These are phyloP conservation scores for Limnephilus auricula DNA, from an alignment of 2,888 invertebrate genomes.

Conservation along the genomic window DNA sequence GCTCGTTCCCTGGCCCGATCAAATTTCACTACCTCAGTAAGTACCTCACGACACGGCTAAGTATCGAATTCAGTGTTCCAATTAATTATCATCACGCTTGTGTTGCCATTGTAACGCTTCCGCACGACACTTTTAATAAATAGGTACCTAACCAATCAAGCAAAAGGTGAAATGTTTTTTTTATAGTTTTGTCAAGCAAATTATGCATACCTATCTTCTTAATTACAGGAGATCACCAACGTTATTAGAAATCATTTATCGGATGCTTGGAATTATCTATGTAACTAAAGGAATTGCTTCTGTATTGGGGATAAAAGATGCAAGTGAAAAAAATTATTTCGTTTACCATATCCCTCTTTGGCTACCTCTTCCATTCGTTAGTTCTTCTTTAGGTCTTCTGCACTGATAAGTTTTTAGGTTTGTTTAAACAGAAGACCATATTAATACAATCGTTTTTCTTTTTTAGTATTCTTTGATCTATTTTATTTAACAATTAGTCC, in stretches of 20 bases:
- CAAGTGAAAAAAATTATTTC: too few relatives aligned
- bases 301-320: too few relatives aligned
- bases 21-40: neutral
- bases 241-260: neutral
- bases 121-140: neutral
- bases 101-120: neutral
- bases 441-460: too few relatives aligned
- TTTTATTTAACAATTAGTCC: too few relatives aligned
- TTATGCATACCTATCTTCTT: neutral
- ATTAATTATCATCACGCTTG: neutral
- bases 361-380: too few relatives aligned
- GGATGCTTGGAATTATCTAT: too few relatives aligned
- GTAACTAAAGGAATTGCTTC: too few relatives aligned
- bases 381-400: too few relatives aligned
- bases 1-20: neutral
- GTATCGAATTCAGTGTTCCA: slow-evolving; percentile 18
- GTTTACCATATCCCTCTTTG: too few relatives aligned
- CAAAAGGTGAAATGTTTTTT: neutral
- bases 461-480: too few relatives aligned
- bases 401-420: too few relatives aligned
- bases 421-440: too few relatives aligned
- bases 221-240: neutral
- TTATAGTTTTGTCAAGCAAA: neutral
- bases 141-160: neutral
- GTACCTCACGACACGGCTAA: neutral